Evolutionary conservation across 2,113 vertebrate genomes (phyloP), one percentile per base, ranked within the genome.

Genomic region (Myiagra hebetior): DNA sequence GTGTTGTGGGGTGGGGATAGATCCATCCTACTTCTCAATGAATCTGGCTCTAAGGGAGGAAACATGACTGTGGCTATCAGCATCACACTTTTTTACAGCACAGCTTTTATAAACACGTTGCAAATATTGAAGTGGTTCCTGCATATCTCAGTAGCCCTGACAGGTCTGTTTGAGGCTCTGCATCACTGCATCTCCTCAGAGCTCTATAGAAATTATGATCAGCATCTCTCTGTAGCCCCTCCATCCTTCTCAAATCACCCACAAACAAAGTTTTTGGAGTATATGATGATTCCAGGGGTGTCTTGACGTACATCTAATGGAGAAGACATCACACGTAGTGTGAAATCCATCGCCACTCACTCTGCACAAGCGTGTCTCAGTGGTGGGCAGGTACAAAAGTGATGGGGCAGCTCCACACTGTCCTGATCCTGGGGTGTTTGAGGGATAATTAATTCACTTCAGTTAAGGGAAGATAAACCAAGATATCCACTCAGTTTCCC

Each of bases 341-440:
- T 69, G 73, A 79, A 73, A 77, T 3, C 33, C 5, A 57, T 78
- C 5, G 1, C 5, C 37, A 33, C 14, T 65, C 4, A 4, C 83
- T n/a, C 49, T 75, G 41, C 39, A 67, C 35, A 19, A 42, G 22
- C 0, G 0, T 15, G 22, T 22, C 42, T 55, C 13, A 2, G 2
- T 13, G 16, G 10, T n/a, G 50, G 41, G 28, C 37, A 86, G n/a
- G 12, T 27, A 46, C 12, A 57, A 16, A 75, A 67, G n/a, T 11
- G 42, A 62, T 28, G 42, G 67, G 46, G 63, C 64, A 84, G 44
- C 60, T 92, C 50, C 52, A 65, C 47, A 5, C 3, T 28, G 27
- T 41, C 60, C 47, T 44, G 47, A 39, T 68, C 44, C 33, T 31
- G 39, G 3, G 5, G 8, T 53, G 28, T 42, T 13, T 28, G 37